Evolutionary conservation across 2,113 vertebrate species (phyloP).

Genomic region (Megalops atlanticus): DNA sequence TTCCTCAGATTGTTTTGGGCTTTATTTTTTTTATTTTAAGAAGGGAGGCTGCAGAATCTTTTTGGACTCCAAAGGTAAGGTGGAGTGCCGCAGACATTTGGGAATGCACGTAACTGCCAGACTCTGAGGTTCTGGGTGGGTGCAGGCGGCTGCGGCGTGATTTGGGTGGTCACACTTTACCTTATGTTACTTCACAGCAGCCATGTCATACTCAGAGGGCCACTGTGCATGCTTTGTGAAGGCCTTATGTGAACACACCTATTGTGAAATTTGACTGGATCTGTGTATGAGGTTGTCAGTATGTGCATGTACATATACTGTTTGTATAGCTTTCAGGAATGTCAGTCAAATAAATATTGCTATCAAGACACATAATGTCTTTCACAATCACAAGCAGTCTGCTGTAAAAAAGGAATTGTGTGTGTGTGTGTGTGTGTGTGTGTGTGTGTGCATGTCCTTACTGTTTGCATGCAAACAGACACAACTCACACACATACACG

Average conservation of each 20-base stretch:
- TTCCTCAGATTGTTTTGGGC: slow-evolving; percentile 78
- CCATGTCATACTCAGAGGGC: neutral
- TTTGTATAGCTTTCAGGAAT: too few relatives aligned
- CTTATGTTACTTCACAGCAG: neutral
- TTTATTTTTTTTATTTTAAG: slow-evolving; percentile 48
- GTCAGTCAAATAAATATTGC: too few relatives aligned
- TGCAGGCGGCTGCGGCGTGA: slow-evolving; percentile 45
- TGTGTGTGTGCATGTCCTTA: too few relatives aligned
- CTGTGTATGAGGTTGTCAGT: too few relatives aligned
- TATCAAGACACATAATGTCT: too few relatives aligned
- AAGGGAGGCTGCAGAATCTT: slow-evolving; percentile 51
- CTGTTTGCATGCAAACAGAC: too few relatives aligned
- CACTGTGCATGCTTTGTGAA: neutral
- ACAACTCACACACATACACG: too few relatives aligned
- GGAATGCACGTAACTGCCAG: slow-evolving; percentile 52
- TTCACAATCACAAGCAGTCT: too few relatives aligned
- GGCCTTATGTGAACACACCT: neutral
- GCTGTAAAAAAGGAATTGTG: too few relatives aligned
- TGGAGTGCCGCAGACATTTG: slow-evolving; percentile 61
- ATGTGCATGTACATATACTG: too few relatives aligned
- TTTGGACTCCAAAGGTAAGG: slow-evolving; percentile 57
- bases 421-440: too few relatives aligned
- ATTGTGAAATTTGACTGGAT: too few relatives aligned
- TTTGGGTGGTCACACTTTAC: neutral
- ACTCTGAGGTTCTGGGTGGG: slow-evolving; percentile 12